These are phyloP conservation scores for Aphelinus certus DNA, from an alignment of 1,140 invertebrate genomes.

Conservation along the genomic window DNA sequence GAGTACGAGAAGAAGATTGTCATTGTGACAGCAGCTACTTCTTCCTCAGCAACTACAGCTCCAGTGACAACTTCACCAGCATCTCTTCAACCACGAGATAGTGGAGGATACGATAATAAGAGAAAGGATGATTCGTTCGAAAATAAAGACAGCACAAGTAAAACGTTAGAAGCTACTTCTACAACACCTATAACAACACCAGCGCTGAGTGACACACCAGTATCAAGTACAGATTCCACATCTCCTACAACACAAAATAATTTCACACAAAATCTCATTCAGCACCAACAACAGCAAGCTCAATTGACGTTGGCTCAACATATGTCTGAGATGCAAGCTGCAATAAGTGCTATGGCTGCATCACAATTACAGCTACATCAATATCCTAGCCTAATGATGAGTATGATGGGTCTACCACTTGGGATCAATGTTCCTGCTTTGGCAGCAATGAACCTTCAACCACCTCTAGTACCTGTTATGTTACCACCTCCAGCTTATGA, in stretches of 20 bases:
- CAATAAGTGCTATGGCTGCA: conserved; percentile 83
- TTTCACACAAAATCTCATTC: conserved; percentile 63
- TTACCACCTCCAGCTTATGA: conserved; percentile 82
- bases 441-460: conserved; percentile 88
- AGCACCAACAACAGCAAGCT: conserved; percentile 43
- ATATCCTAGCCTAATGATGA: conserved; percentile 67
- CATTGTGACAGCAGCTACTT: conserved; percentile 73
- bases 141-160: conserved; percentile 56
- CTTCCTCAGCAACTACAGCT: conserved; percentile 68
- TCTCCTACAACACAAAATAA: conserved; percentile 64
- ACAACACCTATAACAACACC: conserved; percentile 75
- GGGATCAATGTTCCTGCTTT: conserved; percentile 85
- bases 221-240: conserved; percentile 70
- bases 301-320: conserved; percentile 78
- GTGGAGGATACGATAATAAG: conserved; percentile 62
- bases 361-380: conserved; percentile 80
- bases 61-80: conserved; percentile 70
- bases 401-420: conserved; percentile 82
- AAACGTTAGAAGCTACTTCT: conserved; percentile 67
- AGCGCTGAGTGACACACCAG: conserved; percentile 67
- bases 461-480: conserved; percentile 89
- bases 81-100: conserved; percentile 54
- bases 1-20: conserved; percentile 85
- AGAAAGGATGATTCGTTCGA: conserved; percentile 68
- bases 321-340: conserved; percentile 86